Percentiles rank a stretch among this genome's conserved stretches.
Evolutionary conservation across 92 coral and sea anemone genomes (phyloP).

Genomic region (Umimayanthus kanabou): DNA sequence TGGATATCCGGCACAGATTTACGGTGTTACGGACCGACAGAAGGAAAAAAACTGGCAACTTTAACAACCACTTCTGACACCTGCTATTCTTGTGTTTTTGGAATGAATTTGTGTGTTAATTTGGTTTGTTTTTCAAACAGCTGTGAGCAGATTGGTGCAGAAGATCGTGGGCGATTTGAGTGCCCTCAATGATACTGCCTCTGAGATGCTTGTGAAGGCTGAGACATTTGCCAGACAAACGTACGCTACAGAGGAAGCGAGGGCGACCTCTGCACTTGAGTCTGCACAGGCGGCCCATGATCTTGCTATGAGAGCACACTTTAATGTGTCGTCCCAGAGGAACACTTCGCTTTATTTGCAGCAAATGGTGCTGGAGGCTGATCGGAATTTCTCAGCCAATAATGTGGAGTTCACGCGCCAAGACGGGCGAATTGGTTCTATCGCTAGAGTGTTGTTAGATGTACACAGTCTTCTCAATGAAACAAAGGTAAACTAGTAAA

Average conservation of each 20-base stretch:
- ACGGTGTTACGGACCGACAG: too few species aligned
- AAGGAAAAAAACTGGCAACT: too few species aligned
- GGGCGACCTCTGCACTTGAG: constrained; percentile 36
- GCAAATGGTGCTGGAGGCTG: constrained; percentile 27
- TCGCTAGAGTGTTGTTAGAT: constrained; percentile 31
- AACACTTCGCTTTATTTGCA: constrained; percentile 49
- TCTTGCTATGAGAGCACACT: constrained; percentile 44
- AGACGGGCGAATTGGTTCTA: constrained; percentile 13
- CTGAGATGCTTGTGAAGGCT: constrained; percentile 47
- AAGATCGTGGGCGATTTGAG: constrained; percentile 46
- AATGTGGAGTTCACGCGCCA: constrained; percentile 28
- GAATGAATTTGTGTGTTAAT: neutral
- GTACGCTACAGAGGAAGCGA: constrained; percentile 46
- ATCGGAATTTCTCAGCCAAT: constrained; percentile 41
- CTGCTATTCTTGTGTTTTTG: neutral
- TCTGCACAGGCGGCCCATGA: constrained; percentile 34
- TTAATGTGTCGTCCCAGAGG: constrained; percentile 56
- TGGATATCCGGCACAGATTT: too few species aligned
- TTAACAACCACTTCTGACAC: too few species aligned
- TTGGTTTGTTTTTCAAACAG: constrained; percentile 38
- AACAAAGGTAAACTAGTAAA: constrained; percentile 60
- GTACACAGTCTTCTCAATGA: constrained; percentile 55
- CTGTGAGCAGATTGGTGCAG: constrained; percentile 43
- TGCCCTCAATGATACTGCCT: constrained; percentile 46
- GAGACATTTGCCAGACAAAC: constrained; percentile 33